phyloP scores from a whole-genome alignment of 2,888 invertebrate genomes.

The Rotaria magnacalcarata region DNA sequence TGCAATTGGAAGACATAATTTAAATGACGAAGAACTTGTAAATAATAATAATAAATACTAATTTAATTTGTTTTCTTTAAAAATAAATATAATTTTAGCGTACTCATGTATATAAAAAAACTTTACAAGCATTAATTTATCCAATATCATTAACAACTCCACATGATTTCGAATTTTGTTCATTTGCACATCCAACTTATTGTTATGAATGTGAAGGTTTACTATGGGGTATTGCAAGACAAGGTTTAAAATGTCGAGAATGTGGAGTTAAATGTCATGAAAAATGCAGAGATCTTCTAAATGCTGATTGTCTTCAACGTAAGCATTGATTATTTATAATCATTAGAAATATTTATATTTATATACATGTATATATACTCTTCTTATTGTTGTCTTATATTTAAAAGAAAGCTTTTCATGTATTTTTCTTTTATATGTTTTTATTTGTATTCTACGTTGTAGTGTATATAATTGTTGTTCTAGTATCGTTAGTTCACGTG shows the following conservation, averaged over 20 bases:
- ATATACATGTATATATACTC: too few relatives aligned
- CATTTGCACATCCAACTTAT: constrained; percentile 96
- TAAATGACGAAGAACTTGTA: constrained; percentile 46
- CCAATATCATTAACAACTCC: constrained; percentile 98
- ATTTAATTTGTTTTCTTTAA: not conserved
- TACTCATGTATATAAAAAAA: constrained; percentile 99
- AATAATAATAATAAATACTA: not conserved
- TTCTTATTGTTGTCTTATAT: not conserved
- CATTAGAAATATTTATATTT: too few relatives aligned
- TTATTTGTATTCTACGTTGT: not conserved
- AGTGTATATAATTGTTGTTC: not conserved
- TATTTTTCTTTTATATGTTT: not conserved
- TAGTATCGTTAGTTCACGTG: not conserved
- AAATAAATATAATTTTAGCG: constrained; percentile 68
- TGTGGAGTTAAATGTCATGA: constrained; percentile 99
- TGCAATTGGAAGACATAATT: constrained; percentile 24
- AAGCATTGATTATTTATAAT: constrained; percentile 55
- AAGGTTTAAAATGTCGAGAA: constrained; percentile 94
- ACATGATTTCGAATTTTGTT: constrained; percentile 97
- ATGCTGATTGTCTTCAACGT: constrained; percentile 98
- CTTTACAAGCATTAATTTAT: constrained; percentile 95
- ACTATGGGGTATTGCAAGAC: constrained; percentile 95
- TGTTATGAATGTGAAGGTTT: constrained; percentile 99
- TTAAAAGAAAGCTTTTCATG: not conserved
- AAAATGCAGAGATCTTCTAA: constrained; percentile 97